Evolutionary conservation across 1,140 invertebrate species (phyloP).

Genomic region (Sycobia sp.): DNA sequence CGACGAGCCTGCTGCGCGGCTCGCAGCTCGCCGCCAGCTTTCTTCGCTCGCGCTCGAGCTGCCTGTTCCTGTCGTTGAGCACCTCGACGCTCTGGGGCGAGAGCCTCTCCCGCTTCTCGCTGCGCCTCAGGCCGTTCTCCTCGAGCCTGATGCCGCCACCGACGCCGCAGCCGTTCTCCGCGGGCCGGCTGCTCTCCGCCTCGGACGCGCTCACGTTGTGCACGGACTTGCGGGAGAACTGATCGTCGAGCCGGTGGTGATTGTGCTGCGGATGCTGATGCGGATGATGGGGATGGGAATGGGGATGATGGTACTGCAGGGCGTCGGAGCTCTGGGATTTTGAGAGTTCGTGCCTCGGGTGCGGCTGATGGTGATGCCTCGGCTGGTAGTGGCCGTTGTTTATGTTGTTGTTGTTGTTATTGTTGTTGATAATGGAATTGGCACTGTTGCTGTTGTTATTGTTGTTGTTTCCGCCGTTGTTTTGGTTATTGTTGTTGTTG

Average conservation of each 20-base stretch:
- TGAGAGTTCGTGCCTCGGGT: constrained; percentile 37
- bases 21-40: constrained; percentile 55
- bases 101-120: constrained; percentile 45
- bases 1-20: constrained; percentile 37
- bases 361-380: not conserved
- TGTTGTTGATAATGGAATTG: not conserved
- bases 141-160: constrained; percentile 48
- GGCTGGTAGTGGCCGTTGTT: not conserved
- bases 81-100: constrained; percentile 56
- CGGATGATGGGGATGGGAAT: constrained; percentile 24
- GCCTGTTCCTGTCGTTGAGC: constrained; percentile 55
- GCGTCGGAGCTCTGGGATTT: constrained; percentile 52
- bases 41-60: constrained; percentile 50
- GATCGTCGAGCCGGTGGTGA: constrained; percentile 46
- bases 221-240: constrained; percentile 39
- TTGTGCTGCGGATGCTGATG: constrained; percentile 31
- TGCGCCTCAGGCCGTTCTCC: constrained; percentile 43
- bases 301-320: constrained; percentile 36
- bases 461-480: constrained; percentile 5
- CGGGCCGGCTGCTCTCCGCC: not conserved
- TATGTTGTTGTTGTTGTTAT: constrained; percentile 14
- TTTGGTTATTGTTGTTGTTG: constrained; percentile 25
- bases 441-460: not conserved
- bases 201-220: constrained; percentile 15
- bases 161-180: too few relatives aligned